Conservation (phyloP, 1,140 invertebrate species). For the Battus philenor region DNA sequence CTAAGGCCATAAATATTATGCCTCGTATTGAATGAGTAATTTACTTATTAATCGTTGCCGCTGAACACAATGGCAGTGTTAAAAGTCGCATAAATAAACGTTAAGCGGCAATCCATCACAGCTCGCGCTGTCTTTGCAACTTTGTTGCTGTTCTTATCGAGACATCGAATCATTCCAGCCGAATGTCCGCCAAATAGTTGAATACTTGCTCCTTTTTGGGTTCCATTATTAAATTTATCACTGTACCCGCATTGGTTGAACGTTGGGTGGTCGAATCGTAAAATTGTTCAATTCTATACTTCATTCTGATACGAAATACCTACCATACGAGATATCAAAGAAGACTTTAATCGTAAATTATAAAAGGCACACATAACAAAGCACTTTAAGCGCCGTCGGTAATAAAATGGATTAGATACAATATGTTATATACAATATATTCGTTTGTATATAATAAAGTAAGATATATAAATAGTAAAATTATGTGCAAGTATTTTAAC, state of each 20-base stretch:
- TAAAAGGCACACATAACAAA: conserved; percentile 8
- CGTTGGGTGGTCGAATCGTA: conserved; percentile 9
- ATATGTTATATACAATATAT: no score
- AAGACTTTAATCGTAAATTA: conserved; percentile 8
- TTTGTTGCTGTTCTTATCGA: conserved; percentile 5
- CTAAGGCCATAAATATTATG: background rate
- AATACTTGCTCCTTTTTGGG: conserved; percentile 8
- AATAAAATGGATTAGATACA: conserved; percentile 9
- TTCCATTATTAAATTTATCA: conserved; percentile 11
- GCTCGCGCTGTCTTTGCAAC: conserved; percentile 1
- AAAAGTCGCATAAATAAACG: conserved; percentile 9
- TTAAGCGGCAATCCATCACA: conserved; percentile 6
- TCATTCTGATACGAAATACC: conserved; percentile 1
- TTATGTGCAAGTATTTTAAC: no score
- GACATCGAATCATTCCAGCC: conserved; percentile 7
- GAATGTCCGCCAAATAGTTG: conserved; percentile 11
- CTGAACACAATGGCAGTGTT: background rate
- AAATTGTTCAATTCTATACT: conserved; percentile 11
- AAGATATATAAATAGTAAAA: no score
- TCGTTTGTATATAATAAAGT: no score
- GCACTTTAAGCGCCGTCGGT: conserved; percentile 1
- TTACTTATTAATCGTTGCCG: background rate
- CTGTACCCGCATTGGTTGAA: background rate
- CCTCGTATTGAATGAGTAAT: conserved; percentile 3
- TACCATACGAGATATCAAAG: conserved; percentile 1